These are phyloP conservation scores for Cephus rjabovi DNA, from an alignment of 2,888 invertebrate species.

Conservation along the genomic window DNA sequence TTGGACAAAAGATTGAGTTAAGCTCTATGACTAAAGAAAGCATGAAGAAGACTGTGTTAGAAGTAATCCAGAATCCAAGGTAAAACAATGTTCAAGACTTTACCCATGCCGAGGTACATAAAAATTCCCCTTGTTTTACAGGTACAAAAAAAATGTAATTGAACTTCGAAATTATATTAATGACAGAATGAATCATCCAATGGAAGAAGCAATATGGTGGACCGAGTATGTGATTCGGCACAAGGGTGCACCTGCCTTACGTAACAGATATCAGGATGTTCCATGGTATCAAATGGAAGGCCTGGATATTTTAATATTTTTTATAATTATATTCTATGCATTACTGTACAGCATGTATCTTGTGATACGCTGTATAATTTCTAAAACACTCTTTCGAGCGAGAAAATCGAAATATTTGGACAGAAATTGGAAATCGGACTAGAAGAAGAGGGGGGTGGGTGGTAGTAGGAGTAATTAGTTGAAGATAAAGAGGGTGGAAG, in stretches of 20 bases:
- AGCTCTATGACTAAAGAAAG: neutral
- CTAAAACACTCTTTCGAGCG: neutral
- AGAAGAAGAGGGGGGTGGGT: neutral
- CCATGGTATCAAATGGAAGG: slow-evolving; percentile 10
- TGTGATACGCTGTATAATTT: neutral
- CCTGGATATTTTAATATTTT: slow-evolving; percentile 5
- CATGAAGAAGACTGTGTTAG: slow-evolving; percentile 7
- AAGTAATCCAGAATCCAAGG: slow-evolving; percentile 9
- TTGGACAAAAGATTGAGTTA: slow-evolving; percentile 3
- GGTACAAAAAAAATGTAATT: slow-evolving; percentile 9
- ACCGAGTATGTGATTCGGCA: slow-evolving; percentile 15
- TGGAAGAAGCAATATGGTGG: slow-evolving; percentile 18
- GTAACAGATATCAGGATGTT: neutral
- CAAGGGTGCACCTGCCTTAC: slow-evolving; percentile 14
- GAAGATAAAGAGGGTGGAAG: neutral
- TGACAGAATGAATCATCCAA: slow-evolving; percentile 5
- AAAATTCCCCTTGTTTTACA: neutral
- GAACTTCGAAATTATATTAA: neutral
- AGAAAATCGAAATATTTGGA: neutral
- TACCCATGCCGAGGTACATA: neutral
- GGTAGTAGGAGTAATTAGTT: neutral
- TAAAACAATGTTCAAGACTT: neutral
- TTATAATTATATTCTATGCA: neutral
- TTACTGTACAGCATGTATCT: neutral
- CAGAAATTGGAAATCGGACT: neutral